These are phyloP conservation scores for Busseola fusca DNA, from an alignment of 2,888 invertebrate species.

Conservation along the genomic window DNA sequence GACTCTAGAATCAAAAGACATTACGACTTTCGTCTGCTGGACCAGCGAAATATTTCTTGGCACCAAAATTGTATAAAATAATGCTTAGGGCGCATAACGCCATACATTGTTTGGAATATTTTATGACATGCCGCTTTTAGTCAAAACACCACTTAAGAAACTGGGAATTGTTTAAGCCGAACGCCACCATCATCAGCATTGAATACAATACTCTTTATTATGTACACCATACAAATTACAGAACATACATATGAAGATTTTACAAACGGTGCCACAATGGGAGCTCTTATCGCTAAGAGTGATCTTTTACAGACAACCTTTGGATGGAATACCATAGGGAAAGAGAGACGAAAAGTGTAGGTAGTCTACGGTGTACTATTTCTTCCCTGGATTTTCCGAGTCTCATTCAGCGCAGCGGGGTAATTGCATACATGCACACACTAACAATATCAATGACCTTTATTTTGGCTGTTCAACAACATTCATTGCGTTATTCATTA, in stretches of 20 bases:
- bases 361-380: too few species aligned
- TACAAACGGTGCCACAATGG: too few species aligned
- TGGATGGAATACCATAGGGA: too few species aligned
- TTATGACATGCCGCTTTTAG: background rate
- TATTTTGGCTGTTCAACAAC: background rate
- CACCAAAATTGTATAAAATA: constrained; percentile 30
- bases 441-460: background rate
- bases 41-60: constrained; percentile 32
- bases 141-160: background rate
- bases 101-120: background rate
- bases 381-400: background rate
- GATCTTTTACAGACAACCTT: background rate
- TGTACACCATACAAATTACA: too few species aligned
- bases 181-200: background rate
- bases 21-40: constrained; percentile 20
- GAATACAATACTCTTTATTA: too few species aligned
- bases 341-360: too few species aligned
- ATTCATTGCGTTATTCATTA: background rate
- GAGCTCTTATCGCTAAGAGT: too few species aligned
- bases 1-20: constrained; percentile 14
- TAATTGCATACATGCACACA: background rate
- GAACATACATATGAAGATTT: too few species aligned
- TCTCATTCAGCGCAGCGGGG: background rate
- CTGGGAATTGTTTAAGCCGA: background rate
- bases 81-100: constrained; percentile 6